Evolutionary conservation across 2,797 vertebrate genomes (phyloP).

Genomic region (Scolopax rusticola): DNA sequence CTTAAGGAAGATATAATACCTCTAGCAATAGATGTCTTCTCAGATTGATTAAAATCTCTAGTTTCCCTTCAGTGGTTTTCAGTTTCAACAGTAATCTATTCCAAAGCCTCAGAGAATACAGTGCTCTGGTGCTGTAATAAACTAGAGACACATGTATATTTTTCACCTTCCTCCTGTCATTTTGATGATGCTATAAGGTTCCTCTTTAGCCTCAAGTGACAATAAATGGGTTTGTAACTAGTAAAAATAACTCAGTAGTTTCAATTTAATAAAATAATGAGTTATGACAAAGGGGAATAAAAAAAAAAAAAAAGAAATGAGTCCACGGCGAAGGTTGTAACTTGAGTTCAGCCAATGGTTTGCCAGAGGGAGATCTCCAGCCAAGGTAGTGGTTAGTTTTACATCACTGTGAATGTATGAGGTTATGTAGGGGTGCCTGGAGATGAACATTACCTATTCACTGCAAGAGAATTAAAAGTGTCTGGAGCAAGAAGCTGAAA

Average conservation of each 20-base stretch:
- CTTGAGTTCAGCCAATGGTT: neutral
- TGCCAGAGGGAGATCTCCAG: neutral
- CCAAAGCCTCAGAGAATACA: neutral
- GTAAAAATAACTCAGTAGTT: neutral
- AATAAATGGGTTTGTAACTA: neutral
- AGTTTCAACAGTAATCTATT: neutral
- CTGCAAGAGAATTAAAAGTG: neutral
- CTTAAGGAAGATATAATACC: neutral
- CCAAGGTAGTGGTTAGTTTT: neutral
- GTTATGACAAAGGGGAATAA: neutral
- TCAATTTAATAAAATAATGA: neutral
- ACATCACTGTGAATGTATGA: neutral
- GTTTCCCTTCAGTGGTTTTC: constrained; percentile 28
- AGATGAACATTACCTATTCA: neutral
- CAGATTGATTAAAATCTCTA: constrained; percentile 12
- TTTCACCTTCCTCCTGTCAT: neutral
- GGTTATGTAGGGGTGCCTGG: neutral
- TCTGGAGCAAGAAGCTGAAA: constrained; percentile 1
- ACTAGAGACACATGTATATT: neutral
- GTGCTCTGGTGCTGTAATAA: neutral
- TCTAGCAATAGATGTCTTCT: neutral
- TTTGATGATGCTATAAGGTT: neutral
- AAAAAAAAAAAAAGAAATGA: neutral
- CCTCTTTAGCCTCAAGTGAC: neutral
- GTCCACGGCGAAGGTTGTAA: neutral